A percentile compares a stretch with the other conserved stretches of the same genome.
Conservation (phyloP, 2,113 vertebrate genomes). For the Gnathonemus echidnorhynchus region DNA sequence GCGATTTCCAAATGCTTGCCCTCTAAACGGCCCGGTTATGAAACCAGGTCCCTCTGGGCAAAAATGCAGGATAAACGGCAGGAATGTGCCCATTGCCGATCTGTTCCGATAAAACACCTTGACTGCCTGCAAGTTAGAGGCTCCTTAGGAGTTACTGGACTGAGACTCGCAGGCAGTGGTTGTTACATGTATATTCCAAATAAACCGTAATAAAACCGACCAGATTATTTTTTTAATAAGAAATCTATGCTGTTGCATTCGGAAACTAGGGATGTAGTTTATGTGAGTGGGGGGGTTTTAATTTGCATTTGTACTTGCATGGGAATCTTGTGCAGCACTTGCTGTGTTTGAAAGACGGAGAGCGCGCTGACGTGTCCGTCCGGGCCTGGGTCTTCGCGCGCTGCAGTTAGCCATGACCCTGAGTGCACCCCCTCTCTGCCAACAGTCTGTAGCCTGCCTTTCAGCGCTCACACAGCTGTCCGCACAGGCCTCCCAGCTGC, state of each 20-base stretch:
- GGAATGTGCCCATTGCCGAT: neutral
- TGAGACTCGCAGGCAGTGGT: neutral
- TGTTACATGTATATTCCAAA: neutral
- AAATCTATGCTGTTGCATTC: neutral
- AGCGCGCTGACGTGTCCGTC: neutral
- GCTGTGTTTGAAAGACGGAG: neutral
- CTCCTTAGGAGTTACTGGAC: neutral
- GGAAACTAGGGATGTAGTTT: neutral
- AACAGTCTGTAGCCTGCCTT: neutral
- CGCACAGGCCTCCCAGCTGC: neutral
- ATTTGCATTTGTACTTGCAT: neutral
- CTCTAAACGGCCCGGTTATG: neutral
- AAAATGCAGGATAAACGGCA: neutral
- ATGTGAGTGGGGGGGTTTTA: neutral
- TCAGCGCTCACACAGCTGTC: neutral
- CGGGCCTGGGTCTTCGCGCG: neutral
- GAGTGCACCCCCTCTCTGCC: neutral
- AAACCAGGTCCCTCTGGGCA: neutral
- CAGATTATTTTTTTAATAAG: neutral
- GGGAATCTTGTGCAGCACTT: neutral
- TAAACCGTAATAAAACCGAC: no score
- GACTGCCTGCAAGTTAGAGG: conserved; percentile 26
- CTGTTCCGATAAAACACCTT: conserved; percentile 25
- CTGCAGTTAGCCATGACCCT: neutral
- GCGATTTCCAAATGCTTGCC: neutral